A percentile compares a stretch with the other conserved stretches of the same genome.
Evolutionary conservation across 2,113 vertebrate species (phyloP).

Genomic region (Empidonax traillii): DNA sequence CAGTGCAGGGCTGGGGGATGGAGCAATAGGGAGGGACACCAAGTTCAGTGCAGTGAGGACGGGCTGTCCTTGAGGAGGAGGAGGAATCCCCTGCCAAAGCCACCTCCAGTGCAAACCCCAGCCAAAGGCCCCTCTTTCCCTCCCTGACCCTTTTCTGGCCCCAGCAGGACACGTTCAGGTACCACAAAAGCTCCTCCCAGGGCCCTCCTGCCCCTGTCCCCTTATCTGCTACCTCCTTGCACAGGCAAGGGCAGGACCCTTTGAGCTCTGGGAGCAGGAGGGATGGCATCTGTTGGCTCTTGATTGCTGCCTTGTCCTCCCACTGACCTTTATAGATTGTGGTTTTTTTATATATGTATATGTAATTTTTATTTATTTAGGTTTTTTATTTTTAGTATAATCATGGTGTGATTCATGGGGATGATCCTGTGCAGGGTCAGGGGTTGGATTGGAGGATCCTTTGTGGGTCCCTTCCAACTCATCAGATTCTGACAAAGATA

Average conservation of each 20-base stretch:
- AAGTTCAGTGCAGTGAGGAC: neutral
- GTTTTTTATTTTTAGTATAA: too few species aligned
- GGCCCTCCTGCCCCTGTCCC: neutral
- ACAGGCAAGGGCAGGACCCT: neutral
- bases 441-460: neutral
- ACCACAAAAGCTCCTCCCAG: accelerated
- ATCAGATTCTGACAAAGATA: neutral
- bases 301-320: neutral
- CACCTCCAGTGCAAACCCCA: neutral
- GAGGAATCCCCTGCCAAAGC: neutral
- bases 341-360: neutral
- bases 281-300: neutral
- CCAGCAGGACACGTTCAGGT: accelerated
- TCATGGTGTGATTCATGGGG: neutral
- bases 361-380: neutral
- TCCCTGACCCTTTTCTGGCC: neutral
- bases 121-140: neutral
- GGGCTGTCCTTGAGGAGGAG: neutral
- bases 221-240: neutral
- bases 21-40: neutral
- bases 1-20: accelerated
- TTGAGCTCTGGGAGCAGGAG: accelerated
- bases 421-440: neutral
- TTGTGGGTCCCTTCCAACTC: neutral
- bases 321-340: accelerated